Evolutionary conservation across 2,888 invertebrate genomes (phyloP).

Genomic region (Stenoptilia bipunctidactyla): DNA sequence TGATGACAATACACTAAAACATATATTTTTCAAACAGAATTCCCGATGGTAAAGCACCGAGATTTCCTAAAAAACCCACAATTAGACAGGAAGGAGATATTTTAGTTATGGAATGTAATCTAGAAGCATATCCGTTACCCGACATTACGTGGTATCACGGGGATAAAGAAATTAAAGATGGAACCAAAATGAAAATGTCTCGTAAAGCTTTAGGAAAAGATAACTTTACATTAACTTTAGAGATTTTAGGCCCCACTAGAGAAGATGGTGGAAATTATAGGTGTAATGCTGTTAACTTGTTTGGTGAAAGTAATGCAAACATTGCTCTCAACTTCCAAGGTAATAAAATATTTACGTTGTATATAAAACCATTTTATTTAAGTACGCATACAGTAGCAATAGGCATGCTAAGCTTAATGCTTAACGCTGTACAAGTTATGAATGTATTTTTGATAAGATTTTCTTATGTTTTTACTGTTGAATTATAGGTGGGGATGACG

Average conservation of each 20-base stretch:
- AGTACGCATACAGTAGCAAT: conserved; percentile 67
- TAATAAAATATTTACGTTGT: conserved; percentile 54
- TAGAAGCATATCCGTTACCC: conserved; percentile 96
- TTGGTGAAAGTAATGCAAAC: conserved; percentile 99
- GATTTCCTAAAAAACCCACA: conserved; percentile 97
- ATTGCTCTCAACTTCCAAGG: conserved; percentile 99
- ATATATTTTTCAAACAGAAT: conserved; percentile 77
- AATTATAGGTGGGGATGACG: conserved; percentile 87
- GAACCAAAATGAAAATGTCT: conserved; percentile 90
- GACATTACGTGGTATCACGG: conserved; percentile 97
- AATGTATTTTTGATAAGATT: too few relatives aligned
- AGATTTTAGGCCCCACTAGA: conserved; percentile 94
- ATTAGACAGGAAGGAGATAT: conserved; percentile 94
- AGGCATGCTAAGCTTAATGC: conserved; percentile 56
- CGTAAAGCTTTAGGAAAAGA: conserved; percentile 91
- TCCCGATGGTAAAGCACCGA: conserved; percentile 94
- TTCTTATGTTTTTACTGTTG: too few relatives aligned
- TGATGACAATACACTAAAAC: conserved; percentile 8
- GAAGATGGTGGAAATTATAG: conserved; percentile 99
- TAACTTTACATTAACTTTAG: conserved; percentile 90
- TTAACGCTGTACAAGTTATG: conserved; percentile 41
- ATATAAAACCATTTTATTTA: conserved; percentile 18
- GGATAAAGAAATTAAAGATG: conserved; percentile 85
- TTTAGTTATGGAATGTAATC: conserved; percentile 94
- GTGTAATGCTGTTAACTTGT: conserved; percentile 98